A percentile compares a stretch with the other conserved stretches of the same genome.
phyloP scores from a whole-genome alignment of 2,113 vertebrate species.

The sheep (Ovis aries) region DNA sequence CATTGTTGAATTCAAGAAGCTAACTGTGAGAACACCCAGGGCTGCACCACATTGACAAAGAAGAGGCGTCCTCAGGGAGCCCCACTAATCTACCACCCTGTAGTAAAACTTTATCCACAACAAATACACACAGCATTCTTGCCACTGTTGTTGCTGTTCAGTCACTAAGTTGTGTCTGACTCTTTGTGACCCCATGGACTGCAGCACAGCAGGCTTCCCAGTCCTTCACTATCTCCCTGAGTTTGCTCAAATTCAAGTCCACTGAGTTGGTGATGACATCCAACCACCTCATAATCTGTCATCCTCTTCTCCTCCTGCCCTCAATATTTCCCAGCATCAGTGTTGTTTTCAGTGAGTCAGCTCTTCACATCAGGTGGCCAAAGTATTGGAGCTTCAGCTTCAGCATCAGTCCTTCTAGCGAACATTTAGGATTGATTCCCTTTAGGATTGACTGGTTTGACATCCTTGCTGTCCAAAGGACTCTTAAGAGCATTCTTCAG shows the following conservation, averaged over 20 bases:
- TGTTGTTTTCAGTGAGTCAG: not conserved
- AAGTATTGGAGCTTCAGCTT: not conserved
- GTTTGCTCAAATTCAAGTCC: not conserved
- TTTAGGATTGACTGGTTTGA: not conserved
- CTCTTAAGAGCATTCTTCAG: not conserved
- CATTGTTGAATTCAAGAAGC: not conserved
- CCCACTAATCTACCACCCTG: fast-evolving
- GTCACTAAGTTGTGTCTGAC: not conserved
- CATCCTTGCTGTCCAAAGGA: not conserved
- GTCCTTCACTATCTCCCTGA: not conserved
- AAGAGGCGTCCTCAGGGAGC: not conserved
- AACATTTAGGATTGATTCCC: not conserved
- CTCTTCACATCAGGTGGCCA: not conserved
- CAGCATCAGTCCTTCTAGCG: not conserved
- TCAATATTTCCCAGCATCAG: not conserved
- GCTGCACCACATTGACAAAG: not conserved
- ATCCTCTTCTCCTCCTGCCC: not conserved
- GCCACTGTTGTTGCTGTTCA: not conserved
- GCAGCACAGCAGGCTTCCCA: not conserved
- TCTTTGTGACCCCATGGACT: not conserved
- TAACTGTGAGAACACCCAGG: not conserved
- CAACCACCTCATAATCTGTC: not conserved
- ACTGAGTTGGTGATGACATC: not conserved
- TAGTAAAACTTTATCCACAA: not conserved
- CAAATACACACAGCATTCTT: not conserved